Percentiles rank a stretch among this genome's conserved stretches.
phyloP scores from a whole-genome alignment of 2,888 invertebrate species.

The Diarsia brunnea region DNA sequence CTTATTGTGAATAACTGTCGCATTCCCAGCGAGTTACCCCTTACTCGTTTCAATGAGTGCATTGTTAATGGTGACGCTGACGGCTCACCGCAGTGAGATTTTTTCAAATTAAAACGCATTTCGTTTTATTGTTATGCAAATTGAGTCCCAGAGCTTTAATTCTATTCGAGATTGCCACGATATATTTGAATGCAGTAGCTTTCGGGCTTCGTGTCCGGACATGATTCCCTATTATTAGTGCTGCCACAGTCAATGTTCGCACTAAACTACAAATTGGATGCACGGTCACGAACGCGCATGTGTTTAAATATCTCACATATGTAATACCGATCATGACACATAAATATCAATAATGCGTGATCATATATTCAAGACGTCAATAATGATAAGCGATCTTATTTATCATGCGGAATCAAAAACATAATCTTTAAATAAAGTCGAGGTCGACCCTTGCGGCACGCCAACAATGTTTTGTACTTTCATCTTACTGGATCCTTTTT shows the following conservation, averaged over 20 bases:
- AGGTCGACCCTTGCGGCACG: slow-evolving; percentile 67
- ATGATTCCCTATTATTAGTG: slow-evolving; percentile 64
- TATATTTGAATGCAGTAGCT: slow-evolving; percentile 50
- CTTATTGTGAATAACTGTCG: slow-evolving; percentile 77
- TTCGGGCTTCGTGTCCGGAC: slow-evolving; percentile 65
- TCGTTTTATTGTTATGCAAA: slow-evolving; percentile 77
- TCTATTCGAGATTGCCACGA: slow-evolving; percentile 60
- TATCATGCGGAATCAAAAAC: slow-evolving; percentile 13
- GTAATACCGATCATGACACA: slow-evolving; percentile 26
- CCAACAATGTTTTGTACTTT: slow-evolving; percentile 55
- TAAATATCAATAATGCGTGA: slow-evolving; percentile 25
- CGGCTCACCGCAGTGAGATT: slow-evolving; percentile 69
- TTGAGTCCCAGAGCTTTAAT: slow-evolving; percentile 70
- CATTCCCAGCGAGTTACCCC: slow-evolving; percentile 72
- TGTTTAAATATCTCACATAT: slow-evolving; percentile 24
- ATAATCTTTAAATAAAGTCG: slow-evolving; percentile 41
- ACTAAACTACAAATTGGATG: slow-evolving; percentile 60
- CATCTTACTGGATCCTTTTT: slow-evolving; percentile 68
- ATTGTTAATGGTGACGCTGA: slow-evolving; percentile 70
- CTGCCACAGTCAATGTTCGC: slow-evolving; percentile 44
- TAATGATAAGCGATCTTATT: slow-evolving; percentile 24
- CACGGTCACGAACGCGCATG: slow-evolving; percentile 69
- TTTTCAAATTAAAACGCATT: slow-evolving; percentile 78
- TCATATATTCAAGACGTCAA: slow-evolving; percentile 27
- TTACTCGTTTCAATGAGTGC: slow-evolving; percentile 73